Base-by-base conservation (phyloP, 2,888 invertebrate species). In the Cephus rjabovi region DNA sequence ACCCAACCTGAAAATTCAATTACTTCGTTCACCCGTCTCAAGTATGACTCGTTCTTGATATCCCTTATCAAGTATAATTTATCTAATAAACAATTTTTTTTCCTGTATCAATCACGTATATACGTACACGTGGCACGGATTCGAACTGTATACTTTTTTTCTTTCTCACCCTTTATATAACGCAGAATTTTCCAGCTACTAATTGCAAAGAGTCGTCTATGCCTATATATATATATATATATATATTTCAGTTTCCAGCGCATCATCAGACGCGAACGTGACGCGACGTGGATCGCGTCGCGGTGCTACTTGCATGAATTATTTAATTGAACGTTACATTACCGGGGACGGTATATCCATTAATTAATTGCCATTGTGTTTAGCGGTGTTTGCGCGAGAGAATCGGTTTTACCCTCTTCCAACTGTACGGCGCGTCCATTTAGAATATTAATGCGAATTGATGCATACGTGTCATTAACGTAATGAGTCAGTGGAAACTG, bases 381-480 rank as follows among this genome's bases (percentile, higher is more conserved):
- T 83, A 81, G 37, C 12, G 68, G 71, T 37, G 31, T 68, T 68
- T 34, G 34, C 23, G 23, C 56, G 9, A 23, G 56, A 56, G 56
- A 56, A 56, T 56, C 56, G 56, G 56, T 56, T 56, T 56, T 56
- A 56, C 56, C 56, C 56, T 56, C 56, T 23, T 56, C 56, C 23
- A 56, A 9, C 23, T 56, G 15, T 56, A 56, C 56, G 40, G 79
- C 77, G 34, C 87, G 85, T 88, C 89, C 90, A 90, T 90, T 56
- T 90, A 90, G 90, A 90, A 90, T 90, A 90, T 90, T 90, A 90
- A 90, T 89, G 89, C 88, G 89, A 90, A 90, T 90, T 90, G 90
- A 90, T 90, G 90, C 89, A 87, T 85, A 88, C 88, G 89, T 89
- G 90, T 90, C 90, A 90, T 90, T 90, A 90, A 87, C 85, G 89